Percentiles rank a stretch among this genome's conserved stretches.
These are phyloP conservation scores for Tenthredo notha DNA, from an alignment of 2,888 invertebrate species.

Conservation along the genomic window DNA sequence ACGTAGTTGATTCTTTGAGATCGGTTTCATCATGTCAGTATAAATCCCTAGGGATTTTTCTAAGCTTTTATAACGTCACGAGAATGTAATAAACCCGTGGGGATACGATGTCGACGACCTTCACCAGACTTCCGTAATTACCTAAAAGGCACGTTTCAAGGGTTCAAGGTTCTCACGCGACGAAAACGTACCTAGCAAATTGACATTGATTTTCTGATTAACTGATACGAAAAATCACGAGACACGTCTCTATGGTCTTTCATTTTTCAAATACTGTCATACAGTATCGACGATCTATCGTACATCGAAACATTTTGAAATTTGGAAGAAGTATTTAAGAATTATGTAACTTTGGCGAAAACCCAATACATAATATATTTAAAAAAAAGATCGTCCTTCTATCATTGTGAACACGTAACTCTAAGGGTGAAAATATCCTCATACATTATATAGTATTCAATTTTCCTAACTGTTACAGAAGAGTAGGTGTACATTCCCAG, in stretches of 20 bases:
- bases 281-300: neutral
- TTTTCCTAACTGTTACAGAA: neutral
- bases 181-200: neutral
- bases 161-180: conserved; percentile 42
- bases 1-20: neutral
- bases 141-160: conserved; percentile 40
- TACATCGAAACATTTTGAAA: neutral
- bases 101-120: conserved; percentile 30
- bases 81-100: neutral
- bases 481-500: no score
- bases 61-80: neutral
- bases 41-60: conserved; percentile 21
- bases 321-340: neutral
- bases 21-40: neutral
- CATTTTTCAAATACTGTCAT: neutral
- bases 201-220: neutral
- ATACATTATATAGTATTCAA: no score
- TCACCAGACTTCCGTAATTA: conserved; percentile 39
- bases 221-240: neutral
- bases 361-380: neutral
- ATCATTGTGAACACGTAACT: neutral
- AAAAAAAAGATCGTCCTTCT: neutral
- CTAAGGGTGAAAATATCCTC: no score
- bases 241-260: neutral
- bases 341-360: neutral